Conservation (phyloP, 2,888 invertebrate species). For the Chloroclysta siterata region DNA sequence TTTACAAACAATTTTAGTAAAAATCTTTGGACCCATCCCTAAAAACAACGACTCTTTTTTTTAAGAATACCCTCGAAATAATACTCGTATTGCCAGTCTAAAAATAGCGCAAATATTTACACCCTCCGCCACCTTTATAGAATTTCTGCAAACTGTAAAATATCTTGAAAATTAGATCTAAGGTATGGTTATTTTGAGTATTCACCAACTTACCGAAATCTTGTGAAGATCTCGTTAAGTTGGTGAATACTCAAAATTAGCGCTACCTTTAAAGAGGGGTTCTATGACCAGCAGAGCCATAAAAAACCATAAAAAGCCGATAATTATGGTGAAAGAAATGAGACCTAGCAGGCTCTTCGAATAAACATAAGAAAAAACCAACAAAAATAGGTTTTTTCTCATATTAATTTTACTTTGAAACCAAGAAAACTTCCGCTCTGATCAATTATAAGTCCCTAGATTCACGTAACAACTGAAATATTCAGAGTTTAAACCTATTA, state of each 20-base stretch:
- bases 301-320: no score
- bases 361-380: not conserved
- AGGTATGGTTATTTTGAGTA: no score
- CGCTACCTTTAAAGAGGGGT: no score
- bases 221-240: no score
- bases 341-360: not conserved
- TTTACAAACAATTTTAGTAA: no score
- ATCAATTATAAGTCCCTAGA: conserved; percentile 39
- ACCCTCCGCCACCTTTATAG: no score
- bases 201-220: no score
- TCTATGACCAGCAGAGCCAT: no score
- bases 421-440: conserved; percentile 29
- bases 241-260: no score
- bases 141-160: no score
- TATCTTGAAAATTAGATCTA: conserved; percentile 1
- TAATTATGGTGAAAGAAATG: not conserved
- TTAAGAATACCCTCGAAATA: conserved; percentile 45
- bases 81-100: conserved; percentile 61
- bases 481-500: conserved; percentile 74
- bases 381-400: conserved; percentile 35
- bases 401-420: conserved; percentile 2
- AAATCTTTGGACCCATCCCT: not conserved
- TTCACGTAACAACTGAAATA: conserved; percentile 54
- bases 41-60: conserved; percentile 10
- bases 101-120: conserved; percentile 70